Conservation (phyloP, 2,888 invertebrate genomes). For the Ceraclea dissimilis region DNA sequence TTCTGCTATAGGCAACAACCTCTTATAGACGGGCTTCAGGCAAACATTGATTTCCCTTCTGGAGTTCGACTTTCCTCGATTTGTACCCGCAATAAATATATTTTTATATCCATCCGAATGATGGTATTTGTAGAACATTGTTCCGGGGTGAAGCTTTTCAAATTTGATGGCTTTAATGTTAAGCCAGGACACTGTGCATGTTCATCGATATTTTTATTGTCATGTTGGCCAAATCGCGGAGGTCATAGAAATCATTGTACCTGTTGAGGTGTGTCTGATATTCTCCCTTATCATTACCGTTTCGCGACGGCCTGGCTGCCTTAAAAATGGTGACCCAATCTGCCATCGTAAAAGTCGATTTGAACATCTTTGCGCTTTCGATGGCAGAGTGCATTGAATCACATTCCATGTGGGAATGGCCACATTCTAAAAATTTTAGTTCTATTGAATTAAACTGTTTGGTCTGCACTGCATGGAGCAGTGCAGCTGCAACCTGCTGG, state of each 20-base stretch:
- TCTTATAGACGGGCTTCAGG: background rate
- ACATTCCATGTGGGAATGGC: constrained; percentile 12
- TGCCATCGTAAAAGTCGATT: background rate
- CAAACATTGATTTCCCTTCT: background rate
- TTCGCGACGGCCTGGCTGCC: background rate
- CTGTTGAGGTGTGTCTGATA: background rate
- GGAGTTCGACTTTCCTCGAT: background rate
- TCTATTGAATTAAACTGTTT: background rate
- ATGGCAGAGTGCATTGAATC: constrained; percentile 9
- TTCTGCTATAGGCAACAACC: background rate
- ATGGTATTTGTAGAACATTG: background rate
- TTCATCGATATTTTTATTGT: too few relatives aligned
- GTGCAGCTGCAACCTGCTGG: background rate
- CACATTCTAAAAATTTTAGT: constrained; percentile 7
- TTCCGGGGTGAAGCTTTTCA: background rate
- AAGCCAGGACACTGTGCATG: background rate
- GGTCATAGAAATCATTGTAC: constrained; percentile 1
- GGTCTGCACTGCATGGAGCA: background rate
- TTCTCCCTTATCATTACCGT: background rate
- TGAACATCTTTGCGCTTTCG: constrained; percentile 1
- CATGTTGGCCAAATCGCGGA: background rate
- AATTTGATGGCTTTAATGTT: background rate
- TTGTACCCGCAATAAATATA: background rate
- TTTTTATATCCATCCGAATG: background rate
- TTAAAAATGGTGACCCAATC: background rate